phyloP scores from a whole-genome alignment of 2,797 vertebrate genomes.

The Falco peregrinus region DNA sequence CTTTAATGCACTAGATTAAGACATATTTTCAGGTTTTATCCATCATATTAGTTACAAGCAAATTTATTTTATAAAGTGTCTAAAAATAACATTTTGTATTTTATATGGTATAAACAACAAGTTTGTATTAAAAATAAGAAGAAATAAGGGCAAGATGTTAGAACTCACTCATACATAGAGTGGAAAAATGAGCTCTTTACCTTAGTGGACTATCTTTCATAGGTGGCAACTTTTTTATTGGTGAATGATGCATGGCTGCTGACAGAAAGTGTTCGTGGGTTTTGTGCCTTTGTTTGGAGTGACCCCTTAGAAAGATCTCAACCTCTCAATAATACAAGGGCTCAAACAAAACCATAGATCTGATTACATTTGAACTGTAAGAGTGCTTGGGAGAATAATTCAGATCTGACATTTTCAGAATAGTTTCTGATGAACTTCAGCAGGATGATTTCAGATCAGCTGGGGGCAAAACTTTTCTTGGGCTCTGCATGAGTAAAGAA shows the following conservation, averaged over 20 bases:
- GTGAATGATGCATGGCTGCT: not conserved
- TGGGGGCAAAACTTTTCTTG: not conserved
- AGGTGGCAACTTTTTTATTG: not conserved
- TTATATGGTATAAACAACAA: not conserved
- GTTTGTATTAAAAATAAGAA: not conserved
- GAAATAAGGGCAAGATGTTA: not conserved
- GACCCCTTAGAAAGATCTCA: not conserved
- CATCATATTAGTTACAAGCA: not conserved
- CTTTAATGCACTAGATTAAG: not conserved
- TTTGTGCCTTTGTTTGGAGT: not conserved
- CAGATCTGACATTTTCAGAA: not conserved
- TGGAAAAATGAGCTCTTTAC: not conserved
- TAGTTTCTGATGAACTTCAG: not conserved
- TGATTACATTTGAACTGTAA: not conserved
- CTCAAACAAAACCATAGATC: not conserved
- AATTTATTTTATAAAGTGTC: not conserved
- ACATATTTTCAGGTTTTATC: not conserved
- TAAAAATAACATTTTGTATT: not conserved
- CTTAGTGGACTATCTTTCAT: not conserved
- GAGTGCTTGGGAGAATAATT: not conserved
- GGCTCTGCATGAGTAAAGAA: not conserved
- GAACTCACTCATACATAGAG: not conserved
- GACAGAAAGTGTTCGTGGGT: not conserved
- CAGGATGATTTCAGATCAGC: not conserved
- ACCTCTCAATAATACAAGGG: not conserved